A percentile compares a stretch with the other conserved stretches of the same genome.
Conservation (phyloP, 2,797 vertebrate genomes). For the Spinibarbus caldwelli region DNA sequence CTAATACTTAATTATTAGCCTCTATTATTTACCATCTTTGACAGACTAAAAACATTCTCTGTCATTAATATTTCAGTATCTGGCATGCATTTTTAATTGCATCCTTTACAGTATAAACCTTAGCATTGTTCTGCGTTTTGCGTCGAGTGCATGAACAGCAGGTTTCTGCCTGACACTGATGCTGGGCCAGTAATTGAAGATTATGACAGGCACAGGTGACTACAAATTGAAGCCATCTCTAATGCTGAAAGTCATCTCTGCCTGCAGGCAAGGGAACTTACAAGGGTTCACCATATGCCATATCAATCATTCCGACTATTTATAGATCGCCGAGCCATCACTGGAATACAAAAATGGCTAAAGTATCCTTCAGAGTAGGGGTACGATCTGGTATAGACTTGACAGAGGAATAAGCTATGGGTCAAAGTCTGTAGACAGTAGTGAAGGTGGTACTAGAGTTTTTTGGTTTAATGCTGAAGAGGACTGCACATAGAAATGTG, state of each 20-base stretch:
- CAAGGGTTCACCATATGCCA: slow-evolving; percentile 62
- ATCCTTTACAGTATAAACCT: neutral
- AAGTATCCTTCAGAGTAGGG: slow-evolving; percentile 67
- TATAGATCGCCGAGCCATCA: slow-evolving; percentile 69
- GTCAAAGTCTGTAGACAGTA: neutral
- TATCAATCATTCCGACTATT: slow-evolving; percentile 76
- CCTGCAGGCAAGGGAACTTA: slow-evolving; percentile 66
- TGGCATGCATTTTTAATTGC: neutral
- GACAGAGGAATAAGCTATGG: neutral
- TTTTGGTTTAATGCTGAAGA: neutral
- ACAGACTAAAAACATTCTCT: neutral
- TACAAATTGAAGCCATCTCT: slow-evolving; percentile 61
- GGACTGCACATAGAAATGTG: neutral
- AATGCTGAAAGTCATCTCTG: slow-evolving; percentile 69
- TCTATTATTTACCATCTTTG: neutral
- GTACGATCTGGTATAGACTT: neutral
- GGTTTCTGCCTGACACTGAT: slow-evolving; percentile 49
- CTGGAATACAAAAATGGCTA: slow-evolving; percentile 70
- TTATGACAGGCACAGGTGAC: slow-evolving; percentile 63
- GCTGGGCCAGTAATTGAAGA: slow-evolving; percentile 61
- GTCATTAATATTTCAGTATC: neutral
- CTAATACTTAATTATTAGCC: neutral
- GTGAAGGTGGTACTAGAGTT: neutral
- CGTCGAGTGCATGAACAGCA: neutral
- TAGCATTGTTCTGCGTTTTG: neutral